Base-by-base conservation (phyloP, 2,797 vertebrate genomes). In the Pipistrellus nathusii region DNA sequence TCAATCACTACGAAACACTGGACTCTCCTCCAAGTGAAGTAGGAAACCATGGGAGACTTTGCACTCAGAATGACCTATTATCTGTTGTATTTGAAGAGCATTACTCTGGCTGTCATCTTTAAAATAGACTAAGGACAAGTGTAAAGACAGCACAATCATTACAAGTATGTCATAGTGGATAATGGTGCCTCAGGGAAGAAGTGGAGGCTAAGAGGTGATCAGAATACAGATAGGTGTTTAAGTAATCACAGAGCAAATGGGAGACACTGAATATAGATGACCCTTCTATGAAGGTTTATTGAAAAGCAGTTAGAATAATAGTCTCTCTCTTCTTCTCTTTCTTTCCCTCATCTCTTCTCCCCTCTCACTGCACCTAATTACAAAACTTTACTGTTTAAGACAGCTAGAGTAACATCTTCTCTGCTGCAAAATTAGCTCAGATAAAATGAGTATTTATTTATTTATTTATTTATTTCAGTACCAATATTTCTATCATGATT, bases 391-490 rank as follows among this genome's bases (percentile, higher is more conserved):
- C 48, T 71, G 82, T 73, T 69, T 44, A 71, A 86, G 46, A 12
- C 0, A 59, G 66, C 13, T 66, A 75, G 44, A 46, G 21, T 46
- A 68, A 15, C 23, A 76, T 55, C 25, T 32, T 80, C 5, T 80
- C 25, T 71, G 20, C 10, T 83, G 9, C 8, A 21, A 69, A 91
- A 85, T 83, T 53, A 53, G 1, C 7, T 73, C 53, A 73, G 13
- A 84, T 55, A 95, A 92, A 88, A 86, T 88, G 11, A 44, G 11
- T 64, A 20, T 64, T 59, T 93, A 23, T 23, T 55, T 55, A 55
- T 91, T 46, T 55, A 15, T 51, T 18, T 91, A 25, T 64, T 93
- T 91, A 90, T 55, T 89, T 95, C 27, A 75, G 32, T 72, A 38
- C 5, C 25, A 14, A 11, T 73, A 82, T 88, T 95, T 78, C 72